A percentile compares a stretch with the other conserved stretches of the same genome.
These are phyloP conservation scores for Nanorana parkeri DNA, from an alignment of 2,113 vertebrate species.

Conservation along the genomic window DNA sequence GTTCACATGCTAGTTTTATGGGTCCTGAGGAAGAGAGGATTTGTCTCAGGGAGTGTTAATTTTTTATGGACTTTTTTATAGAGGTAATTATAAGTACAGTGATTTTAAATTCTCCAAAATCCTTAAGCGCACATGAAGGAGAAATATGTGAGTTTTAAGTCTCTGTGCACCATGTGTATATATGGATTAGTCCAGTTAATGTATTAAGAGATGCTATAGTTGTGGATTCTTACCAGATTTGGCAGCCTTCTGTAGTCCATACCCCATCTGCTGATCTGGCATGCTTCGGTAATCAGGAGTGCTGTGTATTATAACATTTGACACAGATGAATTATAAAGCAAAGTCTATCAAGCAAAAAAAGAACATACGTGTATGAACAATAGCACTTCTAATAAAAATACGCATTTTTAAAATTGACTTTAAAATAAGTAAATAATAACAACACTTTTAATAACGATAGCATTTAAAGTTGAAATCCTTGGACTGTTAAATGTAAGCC, in stretches of 20 bases:
- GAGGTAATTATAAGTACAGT: constrained; percentile 37
- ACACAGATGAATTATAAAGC: not conserved
- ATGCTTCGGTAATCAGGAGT: not conserved
- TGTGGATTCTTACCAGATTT: constrained; percentile 13
- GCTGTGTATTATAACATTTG: not conserved
- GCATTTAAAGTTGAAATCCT: too few species aligned
- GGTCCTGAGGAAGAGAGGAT: constrained; percentile 26
- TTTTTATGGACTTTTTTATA: constrained; percentile 40
- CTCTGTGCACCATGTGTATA: constrained; percentile 16
- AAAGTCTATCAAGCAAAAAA: not conserved
- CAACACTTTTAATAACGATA: too few species aligned
- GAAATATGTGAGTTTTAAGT: constrained; percentile 35
- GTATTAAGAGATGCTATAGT: constrained; percentile 3
- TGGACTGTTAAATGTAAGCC: too few species aligned
- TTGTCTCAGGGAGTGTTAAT: constrained; percentile 35
- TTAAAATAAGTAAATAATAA: too few species aligned
- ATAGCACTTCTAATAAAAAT: too few species aligned
- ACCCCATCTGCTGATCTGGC: not conserved
- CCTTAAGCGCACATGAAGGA: constrained; percentile 37
- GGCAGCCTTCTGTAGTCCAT: not conserved
- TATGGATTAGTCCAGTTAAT: constrained; percentile 6
- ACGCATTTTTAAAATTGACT: too few species aligned
- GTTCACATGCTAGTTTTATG: constrained; percentile 32
- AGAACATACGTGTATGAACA: not conserved
- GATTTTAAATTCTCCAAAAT: constrained; percentile 35